A percentile compares a stretch with the other conserved stretches of the same genome.
Conservation (phyloP, 2,888 invertebrate species). For the Rhogogaster chlorosoma region DNA sequence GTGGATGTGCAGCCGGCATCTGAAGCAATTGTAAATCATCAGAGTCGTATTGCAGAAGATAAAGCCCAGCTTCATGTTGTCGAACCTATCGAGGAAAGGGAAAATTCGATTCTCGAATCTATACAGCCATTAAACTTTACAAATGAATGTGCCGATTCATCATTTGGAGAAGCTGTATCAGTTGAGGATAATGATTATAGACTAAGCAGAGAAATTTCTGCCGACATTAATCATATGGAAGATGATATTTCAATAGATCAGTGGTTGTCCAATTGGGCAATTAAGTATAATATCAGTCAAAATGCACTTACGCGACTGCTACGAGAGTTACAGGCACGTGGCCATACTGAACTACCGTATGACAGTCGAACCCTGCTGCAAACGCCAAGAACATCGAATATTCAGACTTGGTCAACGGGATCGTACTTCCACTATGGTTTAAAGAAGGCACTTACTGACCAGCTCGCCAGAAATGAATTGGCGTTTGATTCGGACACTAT, state of each 20-base stretch:
- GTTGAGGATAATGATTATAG: no score
- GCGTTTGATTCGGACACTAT: background rate
- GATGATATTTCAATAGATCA: no score
- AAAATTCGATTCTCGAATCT: conserved; percentile 2
- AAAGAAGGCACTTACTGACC: background rate
- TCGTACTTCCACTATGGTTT: background rate
- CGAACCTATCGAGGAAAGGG: background rate
- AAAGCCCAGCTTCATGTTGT: conserved; percentile 1
- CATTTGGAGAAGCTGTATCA: no score
- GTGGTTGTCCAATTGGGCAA: no score
- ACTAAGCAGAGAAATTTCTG: no score
- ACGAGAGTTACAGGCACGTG: conserved; percentile 2
- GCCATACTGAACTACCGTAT: background rate
- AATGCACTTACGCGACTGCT: background rate
- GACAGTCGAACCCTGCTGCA: background rate
- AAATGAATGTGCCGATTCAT: no score
- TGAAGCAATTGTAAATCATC: background rate
- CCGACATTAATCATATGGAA: no score
- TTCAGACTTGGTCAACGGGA: conserved; percentile 17
- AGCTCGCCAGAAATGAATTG: background rate
- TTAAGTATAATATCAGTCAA: no score
- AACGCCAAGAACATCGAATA: background rate
- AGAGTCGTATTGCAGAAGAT: background rate
- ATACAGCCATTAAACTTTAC: conserved; percentile 5
- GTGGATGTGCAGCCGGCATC: background rate